These are phyloP conservation scores for Rhinolophus sinicus DNA, from an alignment of 2,113 vertebrate genomes.

Conservation along the genomic window DNA sequence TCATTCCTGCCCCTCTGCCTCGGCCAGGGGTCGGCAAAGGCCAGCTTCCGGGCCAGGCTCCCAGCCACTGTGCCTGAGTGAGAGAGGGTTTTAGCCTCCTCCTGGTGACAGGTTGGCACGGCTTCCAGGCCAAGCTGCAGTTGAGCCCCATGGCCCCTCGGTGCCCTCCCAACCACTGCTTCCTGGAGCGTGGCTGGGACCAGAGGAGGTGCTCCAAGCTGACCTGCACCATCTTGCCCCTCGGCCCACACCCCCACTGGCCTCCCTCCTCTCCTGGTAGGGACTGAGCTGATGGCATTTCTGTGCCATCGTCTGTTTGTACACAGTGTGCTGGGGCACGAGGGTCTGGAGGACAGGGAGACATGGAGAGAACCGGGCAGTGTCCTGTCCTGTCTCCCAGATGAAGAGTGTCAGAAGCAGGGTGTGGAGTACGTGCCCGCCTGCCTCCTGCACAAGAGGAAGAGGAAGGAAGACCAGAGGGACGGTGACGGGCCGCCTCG, in stretches of 20 bases:
- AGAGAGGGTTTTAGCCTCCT: background rate
- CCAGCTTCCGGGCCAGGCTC: too few species aligned
- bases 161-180: background rate
- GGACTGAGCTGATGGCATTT: background rate
- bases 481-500: background rate
- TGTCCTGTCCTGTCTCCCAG: slow-evolving; percentile 75
- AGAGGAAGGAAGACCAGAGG: background rate
- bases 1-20: fast-evolving
- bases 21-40: background rate
- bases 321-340: fast-evolving
- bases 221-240: fast-evolving
- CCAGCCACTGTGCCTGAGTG: fast-evolving
- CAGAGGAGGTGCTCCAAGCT: fast-evolving
- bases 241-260: fast-evolving
- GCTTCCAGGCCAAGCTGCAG: background rate
- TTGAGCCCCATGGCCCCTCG: too few species aligned
- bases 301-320: fast-evolving
- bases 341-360: fast-evolving
- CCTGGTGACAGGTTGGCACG: background rate
- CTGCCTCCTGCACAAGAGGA: slow-evolving; percentile 84
- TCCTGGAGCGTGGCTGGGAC: background rate
- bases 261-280: background rate
- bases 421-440: slow-evolving; percentile 90
- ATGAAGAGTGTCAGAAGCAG: slow-evolving; percentile 90
- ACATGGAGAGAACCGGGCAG: fast-evolving